Evolutionary conservation across 2,888 invertebrate species (phyloP).

Genomic region (Drosophila prostipennis): DNA sequence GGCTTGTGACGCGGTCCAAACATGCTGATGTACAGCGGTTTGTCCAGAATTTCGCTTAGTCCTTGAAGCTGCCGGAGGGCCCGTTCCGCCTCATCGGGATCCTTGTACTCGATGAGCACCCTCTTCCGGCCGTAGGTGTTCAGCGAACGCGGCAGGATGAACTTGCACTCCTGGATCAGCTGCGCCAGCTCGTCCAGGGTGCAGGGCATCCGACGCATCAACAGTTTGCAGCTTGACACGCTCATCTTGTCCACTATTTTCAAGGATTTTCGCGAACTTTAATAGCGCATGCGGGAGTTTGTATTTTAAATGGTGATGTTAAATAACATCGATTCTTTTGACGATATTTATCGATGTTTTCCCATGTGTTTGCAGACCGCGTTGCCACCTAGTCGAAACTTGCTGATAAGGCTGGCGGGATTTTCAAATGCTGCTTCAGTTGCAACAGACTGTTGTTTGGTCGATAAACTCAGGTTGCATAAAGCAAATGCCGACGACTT

Average conservation of each 20-base stretch:
- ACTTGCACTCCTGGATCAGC: slow-evolving; percentile 56
- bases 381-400: slow-evolving; percentile 2
- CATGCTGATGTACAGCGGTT: slow-evolving; percentile 55
- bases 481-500: slow-evolving; percentile 7
- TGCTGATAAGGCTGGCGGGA: slow-evolving; percentile 5
- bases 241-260: slow-evolving; percentile 17
- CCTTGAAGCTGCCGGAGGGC: slow-evolving; percentile 60
- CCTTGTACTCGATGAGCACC: slow-evolving; percentile 58
- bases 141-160: slow-evolving; percentile 61
- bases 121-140: slow-evolving; percentile 54
- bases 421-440: slow-evolving; percentile 4
- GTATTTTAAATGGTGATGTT: too few species aligned
- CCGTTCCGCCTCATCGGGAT: slow-evolving; percentile 47
- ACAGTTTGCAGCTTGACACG: slow-evolving; percentile 54
- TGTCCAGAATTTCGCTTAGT: slow-evolving; percentile 54
- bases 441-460: slow-evolving; percentile 48
- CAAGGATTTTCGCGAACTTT: not conserved
- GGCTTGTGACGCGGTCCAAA: slow-evolving; percentile 44
- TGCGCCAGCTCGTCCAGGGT: slow-evolving; percentile 60
- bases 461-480: slow-evolving; percentile 55
- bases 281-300: slow-evolving; percentile 1
- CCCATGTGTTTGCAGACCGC: not conserved
- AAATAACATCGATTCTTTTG: too few species aligned
- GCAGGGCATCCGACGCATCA: slow-evolving; percentile 78
- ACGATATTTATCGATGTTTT: too few species aligned